A percentile compares a stretch with the other conserved stretches of the same genome.
Evolutionary conservation across 2,113 vertebrate species (phyloP).

Genomic region (Loxodonta africana): DNA sequence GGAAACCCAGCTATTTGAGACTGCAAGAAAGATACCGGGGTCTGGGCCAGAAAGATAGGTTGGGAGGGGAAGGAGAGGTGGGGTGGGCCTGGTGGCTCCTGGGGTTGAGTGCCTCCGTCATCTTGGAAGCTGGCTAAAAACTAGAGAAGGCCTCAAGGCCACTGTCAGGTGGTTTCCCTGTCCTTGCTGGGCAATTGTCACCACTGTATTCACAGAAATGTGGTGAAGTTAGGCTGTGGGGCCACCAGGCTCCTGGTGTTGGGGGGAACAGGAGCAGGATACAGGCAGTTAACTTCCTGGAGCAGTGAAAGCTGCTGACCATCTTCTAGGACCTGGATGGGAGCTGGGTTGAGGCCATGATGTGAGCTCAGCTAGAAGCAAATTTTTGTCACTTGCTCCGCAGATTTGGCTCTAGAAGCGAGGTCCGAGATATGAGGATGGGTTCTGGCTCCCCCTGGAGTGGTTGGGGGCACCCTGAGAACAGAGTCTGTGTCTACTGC

Average conservation of each 20-base stretch:
- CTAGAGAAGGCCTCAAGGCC: not conserved
- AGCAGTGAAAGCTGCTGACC: not conserved
- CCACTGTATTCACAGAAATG: not conserved
- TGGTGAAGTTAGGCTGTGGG: not conserved
- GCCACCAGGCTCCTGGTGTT: not conserved
- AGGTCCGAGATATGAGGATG: not conserved
- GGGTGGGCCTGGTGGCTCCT: not conserved
- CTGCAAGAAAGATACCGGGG: not conserved
- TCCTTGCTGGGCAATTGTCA: not conserved
- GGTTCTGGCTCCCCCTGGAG: not conserved
- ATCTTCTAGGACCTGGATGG: not conserved
- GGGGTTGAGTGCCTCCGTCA: constrained; percentile 18
- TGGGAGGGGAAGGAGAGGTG: not conserved
- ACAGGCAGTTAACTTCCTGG: not conserved
- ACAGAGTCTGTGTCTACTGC: not conserved
- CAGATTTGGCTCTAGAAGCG: not conserved
- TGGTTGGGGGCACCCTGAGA: not conserved
- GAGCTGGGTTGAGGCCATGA: not conserved
- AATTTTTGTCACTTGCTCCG: not conserved
- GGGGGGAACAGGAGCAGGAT: too few species aligned
- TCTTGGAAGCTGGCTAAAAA: not conserved
- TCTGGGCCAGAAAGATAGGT: constrained; percentile 21
- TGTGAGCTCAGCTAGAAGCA: not conserved
- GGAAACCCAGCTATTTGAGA: constrained; percentile 18
- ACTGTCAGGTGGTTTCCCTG: not conserved